Base-by-base conservation (phyloP, 92 coral and sea anemone species). In the Zoanthus sociatus region DNA sequence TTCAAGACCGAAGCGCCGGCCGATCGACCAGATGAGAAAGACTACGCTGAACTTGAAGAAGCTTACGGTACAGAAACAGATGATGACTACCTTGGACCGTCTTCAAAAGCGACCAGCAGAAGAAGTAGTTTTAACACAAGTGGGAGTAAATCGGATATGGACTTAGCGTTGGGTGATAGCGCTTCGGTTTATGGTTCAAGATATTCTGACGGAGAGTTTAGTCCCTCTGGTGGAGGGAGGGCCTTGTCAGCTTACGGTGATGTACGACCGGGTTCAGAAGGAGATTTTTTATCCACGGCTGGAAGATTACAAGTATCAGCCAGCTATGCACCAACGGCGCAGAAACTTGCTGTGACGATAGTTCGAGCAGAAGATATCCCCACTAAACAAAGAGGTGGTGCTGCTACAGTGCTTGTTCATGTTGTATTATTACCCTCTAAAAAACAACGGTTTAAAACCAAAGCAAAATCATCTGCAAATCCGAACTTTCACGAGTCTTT, bases 401-500 rank as follows among this genome's bases (percentile, higher is more conserved):
- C 99, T 6, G 89, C 94, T n/a, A 92, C 91, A 4, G 99, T 97
- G 21, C 98, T 95, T 86, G 96, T 95, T 14, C 98, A 94, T 32
- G 92, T 97, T 16, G 96, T 95, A 12, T 50, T 97, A 73, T 83
- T 97, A 16, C 99, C 99, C 33, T 86, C 95, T 48, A 97, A 97
- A 92, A 91, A 90, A 71, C 95, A 97, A 58, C 93, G 98, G 17
- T 93, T 93, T 84, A 97, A 97, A 91, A 97, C 99, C 64, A 97
- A 97, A 90, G 93, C 94, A 26, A 97, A 97, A 87, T 94, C 99
- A 11, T 92, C 99, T 32, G 83, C 96, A 11, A 97, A 94, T 79
- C 97, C 99, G 17, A 97, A 94, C 92, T 97, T 97, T 82, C 99
- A 97, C 84, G 99, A 97, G 84, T 95, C 97, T 21, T 97, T 97